phyloP scores from a whole-genome alignment of 2,888 invertebrate genomes.

The Drosophila trichaetosa region DNA sequence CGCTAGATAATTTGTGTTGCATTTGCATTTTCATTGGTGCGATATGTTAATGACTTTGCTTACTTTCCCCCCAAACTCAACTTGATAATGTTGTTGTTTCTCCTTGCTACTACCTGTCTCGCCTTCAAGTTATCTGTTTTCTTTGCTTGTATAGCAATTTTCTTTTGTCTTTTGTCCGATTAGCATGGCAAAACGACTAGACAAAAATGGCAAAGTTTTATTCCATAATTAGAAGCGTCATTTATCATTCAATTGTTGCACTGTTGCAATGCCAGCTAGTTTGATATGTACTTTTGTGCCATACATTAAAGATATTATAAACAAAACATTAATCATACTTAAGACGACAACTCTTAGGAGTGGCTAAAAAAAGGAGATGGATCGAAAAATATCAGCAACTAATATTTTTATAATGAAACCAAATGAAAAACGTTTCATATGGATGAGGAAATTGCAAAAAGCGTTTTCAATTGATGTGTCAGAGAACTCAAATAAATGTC shows the following conservation, averaged over 20 bases:
- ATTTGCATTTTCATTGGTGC: conserved; percentile 79
- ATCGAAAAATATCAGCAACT: not conserved
- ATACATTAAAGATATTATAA: conserved; percentile 11
- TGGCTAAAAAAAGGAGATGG: not conserved
- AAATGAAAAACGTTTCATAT: not conserved
- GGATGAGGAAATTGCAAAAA: not conserved
- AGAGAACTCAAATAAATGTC: conserved; percentile 42
- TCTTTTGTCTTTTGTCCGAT: conserved; percentile 42
- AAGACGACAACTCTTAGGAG: not conserved
- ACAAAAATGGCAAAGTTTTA: conserved; percentile 40
- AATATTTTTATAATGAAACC: not conserved
- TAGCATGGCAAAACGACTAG: conserved; percentile 45
- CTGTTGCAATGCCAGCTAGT: conserved; percentile 6
- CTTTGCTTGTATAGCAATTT: conserved; percentile 9
- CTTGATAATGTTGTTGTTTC: conserved; percentile 45
- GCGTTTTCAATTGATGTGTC: conserved; percentile 15
- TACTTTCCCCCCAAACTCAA: conserved; percentile 50
- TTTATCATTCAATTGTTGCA: conserved; percentile 61
- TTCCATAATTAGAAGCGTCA: conserved; percentile 59
- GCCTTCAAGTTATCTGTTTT: conserved; percentile 23
- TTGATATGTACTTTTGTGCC: conserved; percentile 3
- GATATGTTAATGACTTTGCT: conserved; percentile 79
- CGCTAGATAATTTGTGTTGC: conserved; percentile 69
- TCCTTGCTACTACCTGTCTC: conserved; percentile 29
- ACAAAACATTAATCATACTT: conserved; percentile 6